phyloP scores from a whole-genome alignment of 2,888 invertebrate genomes.

The Tanytarsus gracilentus region DNA sequence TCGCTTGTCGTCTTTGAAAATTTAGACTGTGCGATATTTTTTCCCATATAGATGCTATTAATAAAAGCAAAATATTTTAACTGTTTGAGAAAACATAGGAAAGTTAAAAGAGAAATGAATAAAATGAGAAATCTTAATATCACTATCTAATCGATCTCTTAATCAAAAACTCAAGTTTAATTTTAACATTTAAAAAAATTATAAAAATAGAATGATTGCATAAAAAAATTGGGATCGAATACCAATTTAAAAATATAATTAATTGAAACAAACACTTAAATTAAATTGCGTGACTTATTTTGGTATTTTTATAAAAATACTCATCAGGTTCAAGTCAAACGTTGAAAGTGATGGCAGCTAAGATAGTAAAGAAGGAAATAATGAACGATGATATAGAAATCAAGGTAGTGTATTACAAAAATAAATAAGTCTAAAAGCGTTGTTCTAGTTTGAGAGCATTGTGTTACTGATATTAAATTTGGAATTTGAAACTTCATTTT shows the following conservation, averaged over 20 bases:
- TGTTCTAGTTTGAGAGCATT: background rate
- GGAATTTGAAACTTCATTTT: conserved; percentile 2
- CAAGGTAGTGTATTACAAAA: conserved; percentile 48
- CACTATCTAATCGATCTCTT: too few relatives aligned
- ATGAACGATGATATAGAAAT: conserved; percentile 67
- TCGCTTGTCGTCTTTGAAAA: background rate
- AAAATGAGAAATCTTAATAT: too few relatives aligned
- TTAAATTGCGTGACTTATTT: background rate
- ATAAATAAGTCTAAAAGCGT: background rate
- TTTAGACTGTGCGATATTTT: background rate
- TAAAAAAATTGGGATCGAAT: background rate
- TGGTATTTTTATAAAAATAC: background rate
- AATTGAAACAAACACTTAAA: background rate
- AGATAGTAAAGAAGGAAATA: conserved; percentile 54
- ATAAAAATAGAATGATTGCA: background rate
- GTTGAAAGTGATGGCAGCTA: conserved; percentile 15
- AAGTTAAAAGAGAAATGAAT: background rate
- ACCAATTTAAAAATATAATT: background rate
- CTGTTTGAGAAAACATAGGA: background rate
- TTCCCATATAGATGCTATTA: conserved; percentile 14
- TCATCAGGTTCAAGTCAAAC: background rate
- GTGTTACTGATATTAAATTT: conserved; percentile 9
- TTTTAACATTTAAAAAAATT: too few relatives aligned
- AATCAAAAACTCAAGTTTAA: too few relatives aligned
- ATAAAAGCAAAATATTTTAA: conserved; percentile 18